Evolutionary conservation across 2,888 invertebrate genomes (phyloP), one percentile per base, ranked within the genome.

Genomic region (Rhaphigaster nebulosa): DNA sequence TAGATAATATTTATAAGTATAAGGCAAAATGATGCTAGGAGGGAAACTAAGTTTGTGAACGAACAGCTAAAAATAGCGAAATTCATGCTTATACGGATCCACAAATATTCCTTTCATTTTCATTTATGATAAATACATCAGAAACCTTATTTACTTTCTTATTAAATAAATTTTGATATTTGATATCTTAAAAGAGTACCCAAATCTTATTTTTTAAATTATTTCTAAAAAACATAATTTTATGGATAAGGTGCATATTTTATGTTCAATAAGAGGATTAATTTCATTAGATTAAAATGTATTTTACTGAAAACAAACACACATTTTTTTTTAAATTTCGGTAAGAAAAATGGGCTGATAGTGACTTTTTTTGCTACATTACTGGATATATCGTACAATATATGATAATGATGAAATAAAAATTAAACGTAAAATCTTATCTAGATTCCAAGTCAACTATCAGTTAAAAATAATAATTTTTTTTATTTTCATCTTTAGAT

Each of bases 41-140:
- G 70, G 70, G 34, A 76, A 76, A 38, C 34, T 38, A 13, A 34
- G 0, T 60, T 38, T 23, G 65, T 15, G 29, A 34, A 38, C 20
- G 34, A 38, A 76, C 70, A 76, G 70, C 70, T 76, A 76, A 76
- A 76, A 76, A 76, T 76, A 76, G 38, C 34, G 10, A 29, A 76
- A 76, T 76, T 38, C 34, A 23, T 38, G 34, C 38, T 76, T 76
- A 10, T 23, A 34, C 2, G 70, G 34, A 76, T 76, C 38, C 2
- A 38, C 0, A 38, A 38, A 76, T 76, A 65, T 29, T 4, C 8
- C 65, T 29, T 29, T 34, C 23, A 38, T 76, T 34, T 65, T 29
- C 29, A n/a, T n/a, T n/a, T n/a, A 60, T 60, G 18, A 15, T 1
- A 15, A 45, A 45, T 6, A 45, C 45, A 45, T 45, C 45, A 45